phyloP scores from a whole-genome alignment of 2,797 vertebrate genomes.

The Gymnopithys bicolor region DNA sequence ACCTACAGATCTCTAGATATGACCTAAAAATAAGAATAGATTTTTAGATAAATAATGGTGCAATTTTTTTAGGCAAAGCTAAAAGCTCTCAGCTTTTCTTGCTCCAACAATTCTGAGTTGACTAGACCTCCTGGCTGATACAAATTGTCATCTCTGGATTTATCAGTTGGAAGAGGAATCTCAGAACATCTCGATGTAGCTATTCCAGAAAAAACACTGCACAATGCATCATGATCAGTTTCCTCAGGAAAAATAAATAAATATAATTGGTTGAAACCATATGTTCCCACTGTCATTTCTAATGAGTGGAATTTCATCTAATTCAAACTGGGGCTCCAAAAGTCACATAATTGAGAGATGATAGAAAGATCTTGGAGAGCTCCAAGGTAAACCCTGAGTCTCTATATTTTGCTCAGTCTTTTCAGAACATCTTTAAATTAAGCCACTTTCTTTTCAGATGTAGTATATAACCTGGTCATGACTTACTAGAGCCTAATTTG shows the following conservation, averaged over 20 bases:
- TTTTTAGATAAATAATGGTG: not conserved
- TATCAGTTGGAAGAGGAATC: not conserved
- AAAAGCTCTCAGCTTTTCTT: not conserved
- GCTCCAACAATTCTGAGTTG: not conserved
- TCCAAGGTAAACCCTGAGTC: not conserved
- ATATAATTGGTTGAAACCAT: not conserved
- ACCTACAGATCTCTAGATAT: not conserved
- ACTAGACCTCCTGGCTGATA: not conserved
- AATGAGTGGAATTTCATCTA: not conserved
- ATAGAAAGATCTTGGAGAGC: not conserved
- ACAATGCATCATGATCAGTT: not conserved
- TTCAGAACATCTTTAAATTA: not conserved
- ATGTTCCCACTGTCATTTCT: not conserved
- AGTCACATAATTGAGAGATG: not conserved
- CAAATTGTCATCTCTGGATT: not conserved
- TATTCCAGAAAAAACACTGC: not conserved
- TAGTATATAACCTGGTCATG: not conserved
- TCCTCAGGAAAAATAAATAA: not conserved
- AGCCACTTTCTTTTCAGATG: not conserved
- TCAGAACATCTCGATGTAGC: not conserved
- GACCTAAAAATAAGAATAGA: not conserved
- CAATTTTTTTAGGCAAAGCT: not conserved
- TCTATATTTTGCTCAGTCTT: not conserved
- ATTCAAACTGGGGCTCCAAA: not conserved
- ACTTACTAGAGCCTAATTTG: not conserved